phyloP scores from a whole-genome alignment of 1,140 invertebrate genomes.

The Orchesella cincta region DNA sequence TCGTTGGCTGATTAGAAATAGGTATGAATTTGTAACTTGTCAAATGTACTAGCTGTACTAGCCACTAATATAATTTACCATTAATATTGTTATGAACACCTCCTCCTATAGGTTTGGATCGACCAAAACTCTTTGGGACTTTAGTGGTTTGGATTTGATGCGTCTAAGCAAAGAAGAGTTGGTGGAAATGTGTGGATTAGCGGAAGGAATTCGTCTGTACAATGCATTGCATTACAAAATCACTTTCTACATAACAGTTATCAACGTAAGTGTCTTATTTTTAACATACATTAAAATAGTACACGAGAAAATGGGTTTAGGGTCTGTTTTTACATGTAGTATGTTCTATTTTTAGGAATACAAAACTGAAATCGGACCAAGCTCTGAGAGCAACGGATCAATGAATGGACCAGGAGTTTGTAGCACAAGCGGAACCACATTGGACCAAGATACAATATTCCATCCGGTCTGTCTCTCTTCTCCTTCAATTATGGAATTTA shows the following conservation, averaged over 20 bases:
- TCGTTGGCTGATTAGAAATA: constrained; percentile 47
- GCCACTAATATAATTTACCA: background rate
- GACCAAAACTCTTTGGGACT: constrained; percentile 75
- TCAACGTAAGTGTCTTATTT: background rate
- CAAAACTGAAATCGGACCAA: constrained; percentile 13
- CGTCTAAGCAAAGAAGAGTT: constrained; percentile 83
- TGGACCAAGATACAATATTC: constrained; percentile 36
- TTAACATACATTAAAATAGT: background rate
- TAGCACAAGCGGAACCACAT: constrained; percentile 9
- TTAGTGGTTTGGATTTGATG: constrained; percentile 83
- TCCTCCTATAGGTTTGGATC: constrained; percentile 63
- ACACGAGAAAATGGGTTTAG: background rate
- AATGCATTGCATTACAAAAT: constrained; percentile 75
- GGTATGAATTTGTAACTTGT: constrained; percentile 32
- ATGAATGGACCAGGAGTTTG: constrained; percentile 24
- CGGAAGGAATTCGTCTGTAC: constrained; percentile 75
- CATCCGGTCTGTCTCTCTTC: constrained; percentile 49
- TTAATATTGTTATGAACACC: background rate
- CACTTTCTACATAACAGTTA: constrained; percentile 44
- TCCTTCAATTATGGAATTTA: constrained; percentile 47
- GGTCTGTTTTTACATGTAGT: background rate
- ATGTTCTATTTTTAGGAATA: background rate
- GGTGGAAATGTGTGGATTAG: constrained; percentile 83
- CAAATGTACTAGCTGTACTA: background rate
- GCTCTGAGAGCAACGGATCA: background rate